A percentile compares a stretch with the other conserved stretches of the same genome.
Conservation (phyloP, 2,888 invertebrate species). For the Drosophila kanekoi region DNA sequence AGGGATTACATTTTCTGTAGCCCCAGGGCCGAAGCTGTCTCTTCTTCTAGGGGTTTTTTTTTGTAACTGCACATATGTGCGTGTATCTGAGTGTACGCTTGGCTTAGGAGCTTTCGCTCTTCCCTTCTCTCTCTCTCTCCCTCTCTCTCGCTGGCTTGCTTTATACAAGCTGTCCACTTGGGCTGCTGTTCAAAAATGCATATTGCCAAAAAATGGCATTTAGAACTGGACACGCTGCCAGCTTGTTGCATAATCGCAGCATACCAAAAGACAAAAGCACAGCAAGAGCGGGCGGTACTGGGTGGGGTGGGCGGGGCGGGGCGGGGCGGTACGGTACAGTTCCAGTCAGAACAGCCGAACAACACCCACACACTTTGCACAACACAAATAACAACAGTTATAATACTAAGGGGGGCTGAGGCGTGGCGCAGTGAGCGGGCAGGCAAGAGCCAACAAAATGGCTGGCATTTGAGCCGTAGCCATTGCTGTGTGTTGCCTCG, state of each 20-base stretch:
- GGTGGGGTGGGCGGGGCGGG: not conserved
- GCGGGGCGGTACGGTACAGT: constrained; percentile 1
- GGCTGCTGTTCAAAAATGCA: constrained; percentile 59
- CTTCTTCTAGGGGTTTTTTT: constrained; percentile 10
- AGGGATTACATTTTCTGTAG: constrained; percentile 50
- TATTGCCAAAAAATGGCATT: constrained; percentile 53
- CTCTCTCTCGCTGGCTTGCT: constrained; percentile 5
- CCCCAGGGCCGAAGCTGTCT: constrained; percentile 27
- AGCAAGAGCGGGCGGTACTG: constrained; percentile 1
- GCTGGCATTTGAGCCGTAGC: constrained; percentile 39
- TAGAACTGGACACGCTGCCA: constrained; percentile 40
- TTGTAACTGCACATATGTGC: not conserved
- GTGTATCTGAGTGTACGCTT: constrained; percentile 12
- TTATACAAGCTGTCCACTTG: too few relatives aligned
- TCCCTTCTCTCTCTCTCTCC: not conserved
- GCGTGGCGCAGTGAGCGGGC: too few relatives aligned
- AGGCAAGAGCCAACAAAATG: constrained; percentile 57
- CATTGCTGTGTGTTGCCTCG: constrained; percentile 8
- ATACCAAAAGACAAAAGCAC: constrained; percentile 32
- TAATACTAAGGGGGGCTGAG: constrained; percentile 10
- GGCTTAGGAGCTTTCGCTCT: constrained; percentile 32
- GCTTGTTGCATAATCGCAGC: constrained; percentile 68
- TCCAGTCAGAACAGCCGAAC: constrained; percentile 1
- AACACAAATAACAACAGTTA: constrained; percentile 33
- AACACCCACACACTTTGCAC: constrained; percentile 49